Evolutionary conservation across 2,113 vertebrate genomes (phyloP), one percentile per base, ranked within the genome.

Genomic region (Theropithecus gelada): DNA sequence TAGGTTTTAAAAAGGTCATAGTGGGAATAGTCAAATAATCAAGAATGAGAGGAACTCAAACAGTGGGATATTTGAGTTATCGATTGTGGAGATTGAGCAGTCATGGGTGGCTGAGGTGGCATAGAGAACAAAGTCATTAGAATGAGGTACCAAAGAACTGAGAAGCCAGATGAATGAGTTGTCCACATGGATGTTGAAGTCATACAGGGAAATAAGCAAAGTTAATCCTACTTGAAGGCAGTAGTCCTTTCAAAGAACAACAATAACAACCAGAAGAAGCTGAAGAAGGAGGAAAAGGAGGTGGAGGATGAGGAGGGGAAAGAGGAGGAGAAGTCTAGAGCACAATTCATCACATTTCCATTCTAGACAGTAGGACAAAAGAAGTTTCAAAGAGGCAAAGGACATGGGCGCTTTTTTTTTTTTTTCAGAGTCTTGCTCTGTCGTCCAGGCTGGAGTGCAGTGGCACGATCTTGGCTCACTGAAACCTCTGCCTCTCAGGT

Each of bases 1-100:
- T 55, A 40, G 27, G 43, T 68, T 68, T 20, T 57, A 18, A 81
- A 90, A 79, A 7, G 2, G 55, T 90, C 76, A 94, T 43, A 66
- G 6, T 48, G n/a, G 9, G 27, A 83, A 82, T 48, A 92, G 16
- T 84, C 90, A 70, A 90, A 73, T 76, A 94, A 90, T 75, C 55
- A 95, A 88, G 59, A 93, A 68, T 40, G 66, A 80, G 80, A 88
- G 25, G 20, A 91, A 93, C 8, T 82, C 66, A 68, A 80, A 92
- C 61, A 87, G n/a, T 64, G 23, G 72, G 48, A 48, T 76, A 30
- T 92, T 86, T 93, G 45, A 57, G 35, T 90, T 92, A 94, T 30
- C 75, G 52, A 93, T 75, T 87, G 90, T n/a, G 27, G 25, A 80
- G 48, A 90, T 27, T 23, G 12, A 90, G 92, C 17, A 93, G 57